Base-by-base conservation (phyloP, 2,888 invertebrate species). In the Leucophora obtusa region DNA sequence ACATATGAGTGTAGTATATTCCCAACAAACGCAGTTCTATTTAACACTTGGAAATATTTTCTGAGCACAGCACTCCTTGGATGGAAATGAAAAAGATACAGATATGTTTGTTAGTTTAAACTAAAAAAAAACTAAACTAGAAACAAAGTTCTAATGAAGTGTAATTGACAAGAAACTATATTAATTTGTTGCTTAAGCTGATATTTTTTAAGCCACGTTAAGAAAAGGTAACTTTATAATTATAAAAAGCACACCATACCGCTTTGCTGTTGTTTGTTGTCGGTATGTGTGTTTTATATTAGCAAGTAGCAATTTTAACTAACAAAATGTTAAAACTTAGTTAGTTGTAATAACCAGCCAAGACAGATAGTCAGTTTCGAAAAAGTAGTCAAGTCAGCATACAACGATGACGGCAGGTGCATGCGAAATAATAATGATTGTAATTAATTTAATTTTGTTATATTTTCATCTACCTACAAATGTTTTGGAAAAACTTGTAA, bases 391-490 rank as follows among this genome's bases (percentile, higher is more conserved):
- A n/a, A n/a, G n/a, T n/a, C n/a, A n/a, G n/a, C n/a, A n/a, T n/a
- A n/a, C n/a, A n/a, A 47, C 56, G 47, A 54, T 17, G 53, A 68
- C 82, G 82, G 62, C 83, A 85, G 86, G 84, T 86, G 87, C 86
- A 84, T 85, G 84, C 79, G 82, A 82, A 66, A 84, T 82, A 85
- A 87, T 87, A 88, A 89, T 88, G 85, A 83, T 86, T 84, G 87
- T 87, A 88, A 89, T 88, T 88, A 88, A 88, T 89, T 88, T 87
- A 87, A 89, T 87, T 89, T 83, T 86, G 85, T 89, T 88, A 87
- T 87, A 88, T 87, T 88, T 87, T 85, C 87, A 87, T 87, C 87
- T 87, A 70, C 21, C 56, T 71, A 38, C 24, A 53, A 68, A 35
- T 35, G 35, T 21, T 43, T 14, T 58, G 47, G 24, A 43, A 56